These are phyloP conservation scores for Myiotriccus ornatus DNA, from an alignment of 2,797 vertebrate genomes.

Conservation along the genomic window DNA sequence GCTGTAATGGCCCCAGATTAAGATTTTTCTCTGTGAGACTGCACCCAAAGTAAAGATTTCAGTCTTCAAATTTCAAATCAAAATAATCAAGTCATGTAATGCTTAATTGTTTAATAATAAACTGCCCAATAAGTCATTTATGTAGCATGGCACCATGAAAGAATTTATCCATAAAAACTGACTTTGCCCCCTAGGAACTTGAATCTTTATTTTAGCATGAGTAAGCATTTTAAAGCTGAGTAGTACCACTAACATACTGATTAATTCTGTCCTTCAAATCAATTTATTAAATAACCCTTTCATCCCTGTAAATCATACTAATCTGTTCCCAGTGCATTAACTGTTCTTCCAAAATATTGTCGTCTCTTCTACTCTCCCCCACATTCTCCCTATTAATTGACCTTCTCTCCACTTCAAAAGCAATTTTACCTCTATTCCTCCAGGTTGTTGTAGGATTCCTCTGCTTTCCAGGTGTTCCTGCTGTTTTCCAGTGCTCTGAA, in stretches of 20 bases:
- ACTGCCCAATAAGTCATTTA: not conserved
- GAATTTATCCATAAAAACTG: not conserved
- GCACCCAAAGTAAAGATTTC: not conserved
- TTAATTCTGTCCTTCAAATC: not conserved
- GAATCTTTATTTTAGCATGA: not conserved
- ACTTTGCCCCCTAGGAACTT: rapidly evolving
- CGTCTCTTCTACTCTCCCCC: not conserved
- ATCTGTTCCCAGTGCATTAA: not conserved
- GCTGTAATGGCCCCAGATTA: not conserved
- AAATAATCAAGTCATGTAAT: not conserved
- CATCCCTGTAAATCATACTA: not conserved
- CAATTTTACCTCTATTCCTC: not conserved
- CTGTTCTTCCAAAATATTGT: not conserved
- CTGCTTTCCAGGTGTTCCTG: not conserved
- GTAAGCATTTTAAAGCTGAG: not conserved
- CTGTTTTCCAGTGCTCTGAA: not conserved
- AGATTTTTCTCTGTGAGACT: not conserved
- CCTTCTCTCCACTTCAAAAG: not conserved
- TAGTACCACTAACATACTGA: not conserved
- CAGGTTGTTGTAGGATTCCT: not conserved
- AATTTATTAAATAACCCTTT: not conserved
- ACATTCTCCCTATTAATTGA: not conserved
- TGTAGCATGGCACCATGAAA: not conserved
- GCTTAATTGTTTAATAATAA: not conserved
- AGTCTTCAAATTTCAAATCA: not conserved